Evolutionary conservation across 2,113 vertebrate species (phyloP).

Genomic region (Cephalopterus ornatus): DNA sequence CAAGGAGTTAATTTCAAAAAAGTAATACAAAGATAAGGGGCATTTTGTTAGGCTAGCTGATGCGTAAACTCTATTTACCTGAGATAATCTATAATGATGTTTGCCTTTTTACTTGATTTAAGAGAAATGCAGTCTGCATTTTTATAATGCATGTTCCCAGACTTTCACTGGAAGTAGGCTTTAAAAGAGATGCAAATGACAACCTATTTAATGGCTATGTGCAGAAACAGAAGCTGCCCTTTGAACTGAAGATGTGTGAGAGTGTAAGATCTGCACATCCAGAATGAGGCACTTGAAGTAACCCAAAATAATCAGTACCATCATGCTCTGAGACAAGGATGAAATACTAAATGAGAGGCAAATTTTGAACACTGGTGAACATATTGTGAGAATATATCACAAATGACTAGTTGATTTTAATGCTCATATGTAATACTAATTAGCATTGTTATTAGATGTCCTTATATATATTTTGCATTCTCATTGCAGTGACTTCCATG

Average conservation of each 20-base stretch:
- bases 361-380: not conserved
- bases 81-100: not conserved
- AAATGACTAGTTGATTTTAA: not conserved
- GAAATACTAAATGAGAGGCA: constrained; percentile 4
- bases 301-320: not conserved
- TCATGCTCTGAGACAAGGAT: not conserved
- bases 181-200: constrained; percentile 34
- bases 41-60: not conserved
- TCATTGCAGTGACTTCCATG: not conserved
- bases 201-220: constrained; percentile 11
- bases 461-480: not conserved
- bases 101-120: constrained; percentile 11
- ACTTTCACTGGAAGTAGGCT: not conserved
- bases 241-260: not conserved
- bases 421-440: not conserved
- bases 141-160: constrained; percentile 10
- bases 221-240: not conserved
- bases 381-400: not conserved
- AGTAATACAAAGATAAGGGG: not conserved
- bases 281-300: not conserved
- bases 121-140: not conserved
- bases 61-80: not conserved
- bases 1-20: constrained; percentile 6
- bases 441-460: not conserved
- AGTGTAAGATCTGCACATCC: not conserved